A percentile compares a stretch with the other conserved stretches of the same genome.
These are phyloP conservation scores for Lithodes maja DNA, from an alignment of 2,888 invertebrate genomes.

Conservation along the genomic window DNA sequence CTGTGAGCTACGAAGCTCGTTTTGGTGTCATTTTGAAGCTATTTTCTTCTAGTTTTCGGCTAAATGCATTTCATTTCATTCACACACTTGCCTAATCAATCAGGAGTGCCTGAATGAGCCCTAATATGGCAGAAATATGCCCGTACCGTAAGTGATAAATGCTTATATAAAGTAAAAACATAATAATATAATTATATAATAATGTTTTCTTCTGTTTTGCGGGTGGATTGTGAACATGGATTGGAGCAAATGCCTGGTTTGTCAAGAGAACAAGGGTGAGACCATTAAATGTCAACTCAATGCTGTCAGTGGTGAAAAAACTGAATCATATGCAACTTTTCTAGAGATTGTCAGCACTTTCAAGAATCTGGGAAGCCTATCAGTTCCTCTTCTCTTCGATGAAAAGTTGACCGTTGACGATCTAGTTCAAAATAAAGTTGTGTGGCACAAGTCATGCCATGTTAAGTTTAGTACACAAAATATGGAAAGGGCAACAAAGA, in stretches of 20 bases:
- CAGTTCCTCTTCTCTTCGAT: neutral
- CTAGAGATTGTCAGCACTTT: neutral
- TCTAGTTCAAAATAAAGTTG: neutral
- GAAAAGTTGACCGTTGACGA: neutral
- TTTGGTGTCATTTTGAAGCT: too few species aligned
- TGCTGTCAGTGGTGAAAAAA: neutral
- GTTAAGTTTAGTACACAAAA: neutral
- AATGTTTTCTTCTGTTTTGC: too few species aligned
- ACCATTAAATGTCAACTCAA: neutral
- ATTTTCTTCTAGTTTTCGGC: too few species aligned
- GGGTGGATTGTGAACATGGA: neutral
- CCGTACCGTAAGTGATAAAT: too few species aligned
- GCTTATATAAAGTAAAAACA: neutral
- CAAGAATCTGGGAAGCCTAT: neutral
- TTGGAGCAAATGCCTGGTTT: slow-evolving; percentile 4
- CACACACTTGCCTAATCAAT: too few species aligned
- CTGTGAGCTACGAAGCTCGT: too few species aligned
- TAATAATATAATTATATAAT: neutral
- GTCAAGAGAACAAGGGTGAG: neutral
- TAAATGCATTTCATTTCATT: too few species aligned
- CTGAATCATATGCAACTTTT: neutral
- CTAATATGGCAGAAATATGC: too few species aligned
- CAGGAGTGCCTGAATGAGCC: too few species aligned
- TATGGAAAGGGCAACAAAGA: neutral
- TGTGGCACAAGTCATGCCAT: neutral